Evolutionary conservation across 2,888 invertebrate species (phyloP), one percentile per base, ranked within the genome.

Genomic region (Anarsia innoxiella): DNA sequence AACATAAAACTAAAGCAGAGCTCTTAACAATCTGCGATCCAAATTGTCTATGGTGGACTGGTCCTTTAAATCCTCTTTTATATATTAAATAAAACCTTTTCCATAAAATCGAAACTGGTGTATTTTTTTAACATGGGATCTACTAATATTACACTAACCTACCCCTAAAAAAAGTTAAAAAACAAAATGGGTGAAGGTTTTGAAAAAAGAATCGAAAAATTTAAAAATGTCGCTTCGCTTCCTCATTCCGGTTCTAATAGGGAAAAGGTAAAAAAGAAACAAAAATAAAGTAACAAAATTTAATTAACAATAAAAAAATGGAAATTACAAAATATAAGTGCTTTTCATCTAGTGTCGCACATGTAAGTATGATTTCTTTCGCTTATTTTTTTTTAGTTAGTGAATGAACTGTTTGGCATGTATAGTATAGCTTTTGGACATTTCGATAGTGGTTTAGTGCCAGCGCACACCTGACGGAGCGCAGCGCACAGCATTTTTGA

Each of bases 101-200:
- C 80, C 76, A 80, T 82, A 76, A 82, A 83, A 83, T 82, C 79
- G 64, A 82, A 44, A 60, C 59, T 75, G 82, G 83, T 82, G 83
- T 84, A 83, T 83, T 84, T 68, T 84, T 84, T 83, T 84, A 84
- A 84, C 82, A 82, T 83, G 84, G 83, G 84, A 58, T 53, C n/a
- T 73, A 84, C 83, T 84, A 83, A 84, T 84, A 51, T 53, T 50
- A 68, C 59, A 82, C 83, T 83, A 83, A 83, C 79, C 55, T 39
- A 50, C 51, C 38, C 58, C 53, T 59, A 45, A 39, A 50, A 46
- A 49, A 41, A 50, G 39, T 47, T 29, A 45, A 43, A 45, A 59
- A 56, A 58, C 31, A 45, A 49, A 19, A 19, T 19, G 4, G 19
- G 8, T 19, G 19, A 19, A 5, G 19, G 8, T 19, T 19, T 8